Percentiles rank a stretch among this genome's conserved stretches.
Evolutionary conservation across 2,888 invertebrate species (phyloP).

Genomic region (Morpho helenor): DNA sequence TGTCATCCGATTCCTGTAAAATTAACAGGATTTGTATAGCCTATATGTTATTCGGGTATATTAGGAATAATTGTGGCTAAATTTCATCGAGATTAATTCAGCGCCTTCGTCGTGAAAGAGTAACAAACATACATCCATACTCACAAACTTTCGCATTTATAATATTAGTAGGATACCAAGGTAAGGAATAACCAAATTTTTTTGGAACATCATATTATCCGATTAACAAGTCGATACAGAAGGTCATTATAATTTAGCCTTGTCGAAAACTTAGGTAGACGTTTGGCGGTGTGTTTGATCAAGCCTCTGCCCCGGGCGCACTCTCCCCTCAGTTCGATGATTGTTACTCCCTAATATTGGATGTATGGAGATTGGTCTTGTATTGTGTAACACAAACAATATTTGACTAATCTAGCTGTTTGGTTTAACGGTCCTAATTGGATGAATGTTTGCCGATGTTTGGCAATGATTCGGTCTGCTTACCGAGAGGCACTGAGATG

Average conservation of each 20-base stretch:
- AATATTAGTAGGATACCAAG: too few species aligned
- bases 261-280: conserved; percentile 27
- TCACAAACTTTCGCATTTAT: too few species aligned
- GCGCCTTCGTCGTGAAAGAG: too few species aligned
- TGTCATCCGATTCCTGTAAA: too few species aligned
- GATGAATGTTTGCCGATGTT: conserved; percentile 47
- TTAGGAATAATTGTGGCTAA: too few species aligned
- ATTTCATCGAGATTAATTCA: too few species aligned
- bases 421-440: conserved; percentile 57
- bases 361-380: conserved; percentile 59
- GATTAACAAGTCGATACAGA: conserved; percentile 13
- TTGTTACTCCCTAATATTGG: conserved; percentile 48
- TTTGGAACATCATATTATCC: conserved; percentile 1
- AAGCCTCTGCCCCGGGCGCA: conserved; percentile 35
- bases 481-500: conserved; percentile 30
- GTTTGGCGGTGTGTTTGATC: conserved; percentile 31
- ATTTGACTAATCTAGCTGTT: conserved; percentile 65
- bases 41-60: too few species aligned
- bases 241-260: conserved; percentile 20
- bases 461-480: conserved; percentile 35
- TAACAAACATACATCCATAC: too few species aligned
- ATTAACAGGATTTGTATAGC: too few species aligned
- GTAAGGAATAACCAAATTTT: too few species aligned
- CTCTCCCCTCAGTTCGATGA: conserved; percentile 38
- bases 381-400: conserved; percentile 64